phyloP scores from a whole-genome alignment of 2,113 vertebrate species.

The Chamaea fasciata region DNA sequence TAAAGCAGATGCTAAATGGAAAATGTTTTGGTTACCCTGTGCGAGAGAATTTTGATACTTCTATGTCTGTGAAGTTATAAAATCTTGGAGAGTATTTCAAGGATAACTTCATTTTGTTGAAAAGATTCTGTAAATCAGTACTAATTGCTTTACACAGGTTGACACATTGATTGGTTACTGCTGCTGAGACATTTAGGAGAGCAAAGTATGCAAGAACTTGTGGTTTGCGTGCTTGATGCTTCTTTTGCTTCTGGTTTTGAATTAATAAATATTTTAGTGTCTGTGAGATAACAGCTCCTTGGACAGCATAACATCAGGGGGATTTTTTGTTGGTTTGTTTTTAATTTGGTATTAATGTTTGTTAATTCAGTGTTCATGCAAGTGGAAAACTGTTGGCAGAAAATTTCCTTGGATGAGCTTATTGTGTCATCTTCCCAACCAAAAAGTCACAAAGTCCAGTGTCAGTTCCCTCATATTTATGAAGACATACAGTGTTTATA shows the following conservation, averaged over 20 bases:
- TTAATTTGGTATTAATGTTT: neutral
- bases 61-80: neutral
- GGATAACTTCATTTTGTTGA: neutral
- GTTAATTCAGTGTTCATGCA: neutral
- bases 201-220: neutral
- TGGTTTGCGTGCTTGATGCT: neutral
- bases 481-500: neutral
- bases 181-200: neutral
- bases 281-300: neutral
- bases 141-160: neutral
- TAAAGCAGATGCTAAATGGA: neutral
- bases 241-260: neutral
- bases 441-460: neutral
- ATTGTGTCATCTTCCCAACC: neutral
- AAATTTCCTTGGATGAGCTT: neutral
- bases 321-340: neutral
- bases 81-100: neutral
- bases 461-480: neutral
- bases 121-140: neutral
- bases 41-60: neutral
- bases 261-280: neutral
- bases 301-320: neutral
- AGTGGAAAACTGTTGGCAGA: neutral
- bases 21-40: neutral
- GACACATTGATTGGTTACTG: neutral